Conservation (phyloP, 2,888 invertebrate species). For the Sesia apiformis region DNA sequence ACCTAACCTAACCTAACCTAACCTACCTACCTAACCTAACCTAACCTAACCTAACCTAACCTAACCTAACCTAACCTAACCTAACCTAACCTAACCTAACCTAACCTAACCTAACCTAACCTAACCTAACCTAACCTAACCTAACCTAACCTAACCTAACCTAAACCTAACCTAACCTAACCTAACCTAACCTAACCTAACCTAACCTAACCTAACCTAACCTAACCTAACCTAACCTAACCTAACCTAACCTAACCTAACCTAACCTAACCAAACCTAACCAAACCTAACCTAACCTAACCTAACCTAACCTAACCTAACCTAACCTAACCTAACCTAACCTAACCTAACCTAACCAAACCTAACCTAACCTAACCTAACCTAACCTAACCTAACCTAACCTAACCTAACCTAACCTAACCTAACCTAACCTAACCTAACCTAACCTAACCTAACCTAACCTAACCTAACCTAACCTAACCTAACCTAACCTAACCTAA, state of each 20-base stretch:
- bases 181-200: constrained; percentile 19
- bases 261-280: constrained; percentile 9
- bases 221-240: constrained; percentile 13
- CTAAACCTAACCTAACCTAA: constrained; percentile 15
- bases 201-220: constrained; percentile 17
- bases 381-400: constrained; percentile 12
- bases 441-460: constrained; percentile 15
- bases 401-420: constrained; percentile 13
- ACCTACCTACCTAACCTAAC: too few species aligned
- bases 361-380: constrained; percentile 11
- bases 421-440: constrained; percentile 14
- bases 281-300: constrained; percentile 11
- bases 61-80: too few species aligned
- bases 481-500: constrained; percentile 15
- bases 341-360: constrained; percentile 12
- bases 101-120: background rate
- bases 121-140: background rate
- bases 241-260: constrained; percentile 6
- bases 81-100: too few species aligned
- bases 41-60: too few species aligned
- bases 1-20: too few species aligned
- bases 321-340: constrained; percentile 10
- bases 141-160: background rate
- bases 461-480: constrained; percentile 14
- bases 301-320: constrained; percentile 9